phyloP scores from a whole-genome alignment of 1,140 invertebrate genomes.

The Arion vulgaris region DNA sequence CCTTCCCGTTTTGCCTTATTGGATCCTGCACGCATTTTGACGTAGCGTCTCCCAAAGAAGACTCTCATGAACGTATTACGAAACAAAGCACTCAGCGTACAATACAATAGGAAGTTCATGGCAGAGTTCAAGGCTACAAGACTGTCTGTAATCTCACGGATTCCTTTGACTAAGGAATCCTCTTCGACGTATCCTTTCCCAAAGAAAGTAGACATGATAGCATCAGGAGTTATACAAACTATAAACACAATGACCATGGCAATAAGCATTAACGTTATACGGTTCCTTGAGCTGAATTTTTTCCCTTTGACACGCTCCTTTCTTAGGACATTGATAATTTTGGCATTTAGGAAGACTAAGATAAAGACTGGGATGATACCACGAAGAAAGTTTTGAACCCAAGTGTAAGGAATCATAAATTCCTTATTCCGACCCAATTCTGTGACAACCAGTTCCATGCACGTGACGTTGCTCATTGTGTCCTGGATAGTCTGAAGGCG shows the following conservation, averaged over 20 bases:
- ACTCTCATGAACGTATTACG: constrained; percentile 38
- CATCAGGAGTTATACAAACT: constrained; percentile 83
- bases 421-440: constrained; percentile 73
- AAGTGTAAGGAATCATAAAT: constrained; percentile 79
- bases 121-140: constrained; percentile 82
- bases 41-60: constrained; percentile 43
- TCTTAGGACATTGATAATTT: constrained; percentile 81
- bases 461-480: constrained; percentile 46
- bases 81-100: constrained; percentile 79
- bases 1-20: constrained; percentile 9
- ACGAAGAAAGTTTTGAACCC: constrained; percentile 79
- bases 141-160: constrained; percentile 84
- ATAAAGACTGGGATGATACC: constrained; percentile 77
- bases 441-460: constrained; percentile 56
- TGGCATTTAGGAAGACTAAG: constrained; percentile 76
- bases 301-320: constrained; percentile 64
- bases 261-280: constrained; percentile 85
- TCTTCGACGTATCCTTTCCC: constrained; percentile 69
- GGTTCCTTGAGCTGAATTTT: constrained; percentile 61
- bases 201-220: constrained; percentile 76
- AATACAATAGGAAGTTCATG: constrained; percentile 85
- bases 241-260: constrained; percentile 84
- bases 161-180: constrained; percentile 72
- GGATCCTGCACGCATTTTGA: constrained; percentile 12
- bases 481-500: constrained; percentile 51